These are phyloP conservation scores for Heliangelus exortis DNA, from an alignment of 2,797 vertebrate genomes.

Conservation along the genomic window DNA sequence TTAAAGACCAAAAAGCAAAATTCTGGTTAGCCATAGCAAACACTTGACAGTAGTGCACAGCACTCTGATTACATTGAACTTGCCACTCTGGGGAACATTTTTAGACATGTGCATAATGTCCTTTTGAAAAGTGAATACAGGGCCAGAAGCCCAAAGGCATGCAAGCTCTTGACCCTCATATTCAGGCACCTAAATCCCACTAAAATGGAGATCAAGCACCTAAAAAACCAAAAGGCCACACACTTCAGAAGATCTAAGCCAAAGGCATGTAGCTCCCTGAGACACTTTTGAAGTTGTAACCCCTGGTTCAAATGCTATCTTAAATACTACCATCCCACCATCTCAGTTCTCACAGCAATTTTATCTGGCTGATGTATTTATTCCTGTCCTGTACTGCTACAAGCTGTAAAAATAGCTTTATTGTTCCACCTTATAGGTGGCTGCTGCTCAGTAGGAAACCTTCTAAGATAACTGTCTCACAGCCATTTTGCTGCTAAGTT, in stretches of 20 bases:
- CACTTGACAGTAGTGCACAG: neutral
- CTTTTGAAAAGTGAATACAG: neutral
- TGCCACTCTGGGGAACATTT: neutral
- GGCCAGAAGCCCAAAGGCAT: constrained; percentile 37
- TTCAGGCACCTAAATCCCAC: constrained; percentile 46
- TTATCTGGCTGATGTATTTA: constrained; percentile 57
- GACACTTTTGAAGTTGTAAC: constrained; percentile 41
- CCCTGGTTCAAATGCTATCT: constrained; percentile 66
- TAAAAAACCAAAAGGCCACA: constrained; percentile 11
- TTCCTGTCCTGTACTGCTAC: constrained; percentile 14
- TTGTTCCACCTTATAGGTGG: constrained; percentile 13
- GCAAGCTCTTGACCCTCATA: constrained; percentile 40
- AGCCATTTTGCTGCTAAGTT: neutral
- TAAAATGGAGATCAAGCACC: constrained; percentile 54
- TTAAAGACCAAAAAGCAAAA: constrained; percentile 1
- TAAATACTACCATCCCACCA: constrained; percentile 47
- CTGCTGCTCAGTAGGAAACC: neutral
- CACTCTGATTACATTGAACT: neutral
- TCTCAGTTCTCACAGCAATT: constrained; percentile 39
- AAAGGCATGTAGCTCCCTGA: constrained; percentile 9
- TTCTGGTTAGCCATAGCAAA: constrained; percentile 3
- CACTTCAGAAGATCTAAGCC: constrained; percentile 54
- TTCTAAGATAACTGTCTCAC: neutral
- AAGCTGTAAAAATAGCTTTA: constrained; percentile 51
- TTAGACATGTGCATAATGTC: neutral